Evolutionary conservation across 2,113 vertebrate genomes (phyloP).

Genomic region (Etheostoma cragini): DNA sequence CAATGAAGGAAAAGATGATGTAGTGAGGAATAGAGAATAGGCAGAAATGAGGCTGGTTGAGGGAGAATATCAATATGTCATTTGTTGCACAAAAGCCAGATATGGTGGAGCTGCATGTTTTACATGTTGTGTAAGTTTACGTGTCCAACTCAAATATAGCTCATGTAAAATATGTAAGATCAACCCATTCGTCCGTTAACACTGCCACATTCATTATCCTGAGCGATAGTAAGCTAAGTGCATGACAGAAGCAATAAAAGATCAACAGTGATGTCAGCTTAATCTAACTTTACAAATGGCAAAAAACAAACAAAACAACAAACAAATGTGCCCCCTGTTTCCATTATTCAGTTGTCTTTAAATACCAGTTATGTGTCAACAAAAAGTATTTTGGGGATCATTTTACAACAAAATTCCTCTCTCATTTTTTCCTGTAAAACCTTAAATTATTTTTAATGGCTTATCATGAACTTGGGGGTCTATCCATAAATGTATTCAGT

Average conservation of each 20-base stretch:
- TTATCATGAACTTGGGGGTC: not conserved
- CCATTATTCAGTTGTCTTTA: not conserved
- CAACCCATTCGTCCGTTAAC: not conserved
- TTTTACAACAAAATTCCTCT: not conserved
- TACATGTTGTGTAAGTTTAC: not conserved
- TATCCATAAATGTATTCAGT: not conserved
- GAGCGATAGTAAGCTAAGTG: not conserved
- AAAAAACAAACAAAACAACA: not conserved
- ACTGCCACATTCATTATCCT: not conserved
- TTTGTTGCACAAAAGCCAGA: conserved; percentile 21
- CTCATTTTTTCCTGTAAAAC: not conserved
- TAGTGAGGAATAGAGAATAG: conserved; percentile 1
- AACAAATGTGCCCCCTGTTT: not conserved
- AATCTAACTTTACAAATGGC: not conserved
- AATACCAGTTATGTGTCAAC: not conserved
- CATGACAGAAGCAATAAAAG: not conserved
- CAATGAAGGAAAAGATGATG: conserved; percentile 39
- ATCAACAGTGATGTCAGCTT: not conserved
- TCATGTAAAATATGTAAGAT: not conserved
- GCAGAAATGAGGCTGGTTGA: conserved; percentile 12
- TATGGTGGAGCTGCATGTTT: conserved; percentile 7
- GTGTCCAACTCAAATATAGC: conserved; percentile 3
- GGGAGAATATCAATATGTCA: conserved; percentile 28
- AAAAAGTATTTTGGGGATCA: not conserved
- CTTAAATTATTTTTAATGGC: not conserved